These are phyloP conservation scores for Sminthurides bifidus DNA, from an alignment of 1,140 invertebrate genomes.

Conservation along the genomic window DNA sequence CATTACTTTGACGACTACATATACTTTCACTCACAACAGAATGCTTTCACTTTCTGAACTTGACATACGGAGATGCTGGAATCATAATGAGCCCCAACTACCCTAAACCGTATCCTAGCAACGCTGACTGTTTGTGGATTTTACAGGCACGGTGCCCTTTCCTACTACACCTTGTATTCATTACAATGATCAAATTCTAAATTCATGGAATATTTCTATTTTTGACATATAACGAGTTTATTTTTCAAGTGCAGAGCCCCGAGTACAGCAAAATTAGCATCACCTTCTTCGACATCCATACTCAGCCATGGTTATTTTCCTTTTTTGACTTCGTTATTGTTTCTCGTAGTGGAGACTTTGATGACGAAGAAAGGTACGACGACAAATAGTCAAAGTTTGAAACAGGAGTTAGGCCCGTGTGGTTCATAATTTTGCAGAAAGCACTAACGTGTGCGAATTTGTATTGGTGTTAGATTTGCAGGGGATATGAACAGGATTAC, in stretches of 20 bases:
- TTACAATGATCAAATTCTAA: not conserved
- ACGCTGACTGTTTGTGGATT: slow-evolving; percentile 20
- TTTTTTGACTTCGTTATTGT: slow-evolving; percentile 29
- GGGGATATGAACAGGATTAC: slow-evolving; percentile 25
- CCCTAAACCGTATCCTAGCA: slow-evolving; percentile 21
- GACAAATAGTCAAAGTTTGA: not conserved
- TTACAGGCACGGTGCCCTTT: no score
- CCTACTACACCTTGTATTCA: no score
- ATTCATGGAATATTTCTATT: not conserved
- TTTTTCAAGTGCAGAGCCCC: slow-evolving; percentile 21
- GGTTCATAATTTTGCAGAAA: not conserved
- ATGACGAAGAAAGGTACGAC: slow-evolving; percentile 19
- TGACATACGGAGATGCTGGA: slow-evolving; percentile 26
- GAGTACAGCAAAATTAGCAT: slow-evolving; percentile 14
- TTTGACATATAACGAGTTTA: no score
- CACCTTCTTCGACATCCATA: slow-evolving; percentile 25
- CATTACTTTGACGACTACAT: not conserved
- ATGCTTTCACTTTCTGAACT: slow-evolving; percentile 16
- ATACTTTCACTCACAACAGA: slow-evolving; percentile 14
- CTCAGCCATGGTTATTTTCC: slow-evolving; percentile 28
- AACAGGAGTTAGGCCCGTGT: not conserved
- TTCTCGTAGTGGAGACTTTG: slow-evolving; percentile 24
- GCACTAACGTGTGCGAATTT: not conserved
- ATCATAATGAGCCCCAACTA: slow-evolving; percentile 28
- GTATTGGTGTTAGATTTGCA: slow-evolving; percentile 11